Base-by-base conservation (phyloP, 2,113 vertebrate genomes). In the Oenanthe melanoleuca region DNA sequence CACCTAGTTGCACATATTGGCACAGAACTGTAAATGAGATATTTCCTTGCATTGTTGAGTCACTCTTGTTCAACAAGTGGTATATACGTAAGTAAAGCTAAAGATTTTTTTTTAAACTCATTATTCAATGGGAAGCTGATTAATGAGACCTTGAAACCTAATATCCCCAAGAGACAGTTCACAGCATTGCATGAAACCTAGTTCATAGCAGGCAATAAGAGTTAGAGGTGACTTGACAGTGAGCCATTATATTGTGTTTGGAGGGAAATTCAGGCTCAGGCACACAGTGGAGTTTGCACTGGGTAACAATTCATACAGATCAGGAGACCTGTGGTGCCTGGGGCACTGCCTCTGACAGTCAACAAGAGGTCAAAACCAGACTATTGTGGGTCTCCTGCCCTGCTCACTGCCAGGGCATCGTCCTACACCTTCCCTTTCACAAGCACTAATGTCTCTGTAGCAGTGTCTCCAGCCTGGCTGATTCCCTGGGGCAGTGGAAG, bases 41-140 rank as follows among this genome's bases (percentile, higher is more conserved):
- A 42, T 81, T 89, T 87, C 37, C 57, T 60, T 67, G 37, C 1
- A 1, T 34, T 75, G 34, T 45, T 84, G 47, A 79, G 31, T 64
- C 2, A 1, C 7, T 81, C 25, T 23, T 3, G 2, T 88, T 79
- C 59, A 69, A 92, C 25, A 34, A 69, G 37, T 40, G 33, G 5
- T 37, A 49, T 14, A 66, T 38, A 38, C 1, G 3, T 75, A 89
- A 89, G n/a, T 65, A 88, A 69, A 89, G 65, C 13, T 5, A 52
- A 75, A 29, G 31, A 21, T 14, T 52, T 80, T 64, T 74, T 86
- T 70, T 75, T 11, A 5, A 50, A 59, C 40, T 87, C 37, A 21
- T 89, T 85, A 50, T 80, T 79, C 66, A 65, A 5, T 57, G 42
- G 37, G 75, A 85, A 34, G n/a, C 57, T 89, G 79, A 80, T 94